Evolutionary conservation across 2,888 invertebrate genomes (phyloP), one percentile per base, ranked within the genome.

Genomic region (Apodemia zela): DNA sequence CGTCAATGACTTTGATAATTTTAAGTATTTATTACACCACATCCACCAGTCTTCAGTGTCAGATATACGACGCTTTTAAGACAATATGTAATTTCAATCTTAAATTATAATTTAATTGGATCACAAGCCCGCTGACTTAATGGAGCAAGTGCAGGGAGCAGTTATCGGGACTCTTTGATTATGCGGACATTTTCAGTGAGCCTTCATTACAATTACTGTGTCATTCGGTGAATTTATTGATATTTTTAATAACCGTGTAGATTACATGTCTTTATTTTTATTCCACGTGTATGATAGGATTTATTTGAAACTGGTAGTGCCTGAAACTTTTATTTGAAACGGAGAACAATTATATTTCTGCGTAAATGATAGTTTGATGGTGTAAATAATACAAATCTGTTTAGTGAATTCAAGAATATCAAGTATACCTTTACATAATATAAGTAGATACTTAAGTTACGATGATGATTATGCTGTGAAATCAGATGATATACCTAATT

Each of bases 171-270:
- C 73, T 72, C 72, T 74, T 74, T 73, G 75, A 75, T 79, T 81
- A 76, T 76, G 73, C 79, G 72, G 74, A 76, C 76, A 75, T 78
- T 79, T 80, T 78, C 78, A 76, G 77, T 78, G 75, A 75, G 75
- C 75, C 75, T 72, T 70, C 69, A 60, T 73, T 72, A 74, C 80
- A 84, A 87, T 85, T 86, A 86, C 71, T 72, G 79, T 84, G 87
- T 85, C 85, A 80, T 74, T 79, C 73, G 66, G 72, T 72, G 75
- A 78, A 84, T 82, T 84, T 84, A 84, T 82, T 79, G 78, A 79
- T 77, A 78, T 81, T 78, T 75, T 80, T 82, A 81, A 82, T 80
- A 80, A 80, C 77, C 75, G 75, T 76, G 80, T 84, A 80, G 74
- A 71, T 81, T 79, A 78, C 78, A 73, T 70, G 71, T 71, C 77